phyloP scores from a whole-genome alignment of 2,797 vertebrate species.

The Poecilia gillii region DNA sequence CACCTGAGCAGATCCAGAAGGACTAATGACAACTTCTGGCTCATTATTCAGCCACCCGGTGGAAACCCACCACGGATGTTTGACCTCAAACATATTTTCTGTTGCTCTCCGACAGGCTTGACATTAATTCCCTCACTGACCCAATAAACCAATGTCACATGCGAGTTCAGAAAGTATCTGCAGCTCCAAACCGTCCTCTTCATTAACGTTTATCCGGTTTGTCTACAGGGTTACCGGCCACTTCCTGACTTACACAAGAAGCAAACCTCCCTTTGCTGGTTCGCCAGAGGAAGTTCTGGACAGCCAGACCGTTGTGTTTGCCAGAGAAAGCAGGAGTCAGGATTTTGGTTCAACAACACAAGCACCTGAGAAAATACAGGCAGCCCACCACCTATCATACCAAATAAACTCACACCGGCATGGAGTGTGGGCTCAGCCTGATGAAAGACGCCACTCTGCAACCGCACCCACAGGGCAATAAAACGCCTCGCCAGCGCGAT shows the following conservation, averaged over 20 bases:
- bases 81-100: constrained; percentile 46
- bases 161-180: constrained; percentile 29
- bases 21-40: constrained; percentile 43
- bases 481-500: constrained; percentile 54
- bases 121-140: constrained; percentile 46
- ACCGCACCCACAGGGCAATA: constrained; percentile 52
- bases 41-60: constrained; percentile 39
- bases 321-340: constrained; percentile 77
- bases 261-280: constrained; percentile 14
- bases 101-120: constrained; percentile 38
- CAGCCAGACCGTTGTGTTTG: constrained; percentile 72
- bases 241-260: constrained; percentile 36
- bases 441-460: constrained; percentile 79
- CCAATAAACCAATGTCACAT: constrained; percentile 54
- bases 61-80: constrained; percentile 42
- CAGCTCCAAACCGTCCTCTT: constrained; percentile 7
- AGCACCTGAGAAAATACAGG: constrained; percentile 83
- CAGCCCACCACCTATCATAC: constrained; percentile 76
- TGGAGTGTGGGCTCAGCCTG: constrained; percentile 60
- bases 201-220: constrained; percentile 15
- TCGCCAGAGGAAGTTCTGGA: constrained; percentile 68
- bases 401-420: constrained; percentile 76
- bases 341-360: constrained; percentile 76
- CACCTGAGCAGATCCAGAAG: constrained; percentile 40
- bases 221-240: constrained; percentile 3